Conservation (phyloP, 2,113 vertebrate genomes). For the Neolamprologus hecqui region DNA sequence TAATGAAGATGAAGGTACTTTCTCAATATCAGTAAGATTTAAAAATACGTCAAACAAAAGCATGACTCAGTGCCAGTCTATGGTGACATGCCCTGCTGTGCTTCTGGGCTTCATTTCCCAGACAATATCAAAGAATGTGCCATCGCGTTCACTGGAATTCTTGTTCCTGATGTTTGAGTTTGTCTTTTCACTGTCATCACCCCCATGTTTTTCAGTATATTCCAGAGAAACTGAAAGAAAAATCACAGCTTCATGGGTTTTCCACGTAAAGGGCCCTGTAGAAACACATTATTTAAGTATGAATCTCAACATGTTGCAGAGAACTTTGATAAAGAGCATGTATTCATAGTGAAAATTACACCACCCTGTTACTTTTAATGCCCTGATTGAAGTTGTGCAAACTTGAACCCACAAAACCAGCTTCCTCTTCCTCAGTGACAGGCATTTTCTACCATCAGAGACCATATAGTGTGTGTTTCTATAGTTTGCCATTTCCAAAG, state of each 20-base stretch:
- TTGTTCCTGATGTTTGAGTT: neutral
- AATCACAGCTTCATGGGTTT: neutral
- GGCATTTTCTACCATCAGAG: slow-evolving; percentile 29
- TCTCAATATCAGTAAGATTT: neutral
- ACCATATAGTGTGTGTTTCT: slow-evolving; percentile 19
- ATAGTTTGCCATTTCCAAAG: slow-evolving; percentile 58
- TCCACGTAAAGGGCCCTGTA: neutral
- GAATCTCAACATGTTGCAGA: neutral
- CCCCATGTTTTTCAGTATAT: neutral
- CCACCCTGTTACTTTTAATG: neutral
- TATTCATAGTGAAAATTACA: neutral
- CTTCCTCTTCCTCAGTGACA: slow-evolving; percentile 19
- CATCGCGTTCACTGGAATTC: neutral
- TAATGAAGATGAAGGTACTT: neutral
- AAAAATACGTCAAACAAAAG: neutral
- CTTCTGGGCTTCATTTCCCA: neutral
- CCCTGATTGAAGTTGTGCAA: neutral
- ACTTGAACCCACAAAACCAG: neutral
- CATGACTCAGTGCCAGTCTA: neutral
- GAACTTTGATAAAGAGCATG: neutral
- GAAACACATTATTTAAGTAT: neutral
- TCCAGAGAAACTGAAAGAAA: neutral
- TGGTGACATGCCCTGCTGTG: neutral
- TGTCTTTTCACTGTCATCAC: neutral
- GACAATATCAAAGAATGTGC: neutral